phyloP scores from a whole-genome alignment of 2,113 vertebrate species.

The Smithornis capensis region DNA sequence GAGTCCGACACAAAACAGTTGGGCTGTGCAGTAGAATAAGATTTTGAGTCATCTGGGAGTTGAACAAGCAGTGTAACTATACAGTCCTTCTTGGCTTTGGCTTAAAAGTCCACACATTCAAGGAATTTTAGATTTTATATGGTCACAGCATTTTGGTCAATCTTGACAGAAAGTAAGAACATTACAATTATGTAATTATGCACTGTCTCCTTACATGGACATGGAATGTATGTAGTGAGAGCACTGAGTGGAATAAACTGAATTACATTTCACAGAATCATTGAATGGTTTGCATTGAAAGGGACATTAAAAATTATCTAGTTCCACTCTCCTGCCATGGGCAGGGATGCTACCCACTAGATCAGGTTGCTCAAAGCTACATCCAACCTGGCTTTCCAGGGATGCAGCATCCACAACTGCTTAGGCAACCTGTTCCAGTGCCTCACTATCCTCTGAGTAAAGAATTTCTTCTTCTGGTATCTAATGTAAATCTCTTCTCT shows the following conservation, averaged over 20 bases:
- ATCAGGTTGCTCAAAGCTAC: no score
- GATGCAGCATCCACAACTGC: not conserved
- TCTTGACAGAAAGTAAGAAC: not conserved
- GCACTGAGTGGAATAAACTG: not conserved
- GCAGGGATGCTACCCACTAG: not conserved
- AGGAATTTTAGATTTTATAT: not conserved
- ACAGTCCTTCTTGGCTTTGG: not conserved
- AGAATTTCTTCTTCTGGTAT: not conserved
- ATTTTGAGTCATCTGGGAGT: not conserved
- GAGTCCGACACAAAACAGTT: not conserved
- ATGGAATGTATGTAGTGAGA: not conserved
- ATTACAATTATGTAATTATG: not conserved
- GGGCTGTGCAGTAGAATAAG: not conserved
- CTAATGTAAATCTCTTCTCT: not conserved
- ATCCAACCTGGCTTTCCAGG: not conserved
- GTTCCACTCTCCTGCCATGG: not conserved
- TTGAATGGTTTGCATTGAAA: not conserved
- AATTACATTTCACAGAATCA: not conserved
- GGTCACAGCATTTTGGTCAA: not conserved
- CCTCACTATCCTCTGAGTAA: not conserved
- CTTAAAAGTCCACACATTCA: not conserved
- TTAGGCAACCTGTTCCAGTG: not conserved
- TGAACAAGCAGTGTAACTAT: not conserved
- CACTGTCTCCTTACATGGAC: accelerated
- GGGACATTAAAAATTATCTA: not conserved